These are phyloP conservation scores for Lacerta bilineata DNA, from an alignment of 2,797 vertebrate genomes.

Conservation along the genomic window DNA sequence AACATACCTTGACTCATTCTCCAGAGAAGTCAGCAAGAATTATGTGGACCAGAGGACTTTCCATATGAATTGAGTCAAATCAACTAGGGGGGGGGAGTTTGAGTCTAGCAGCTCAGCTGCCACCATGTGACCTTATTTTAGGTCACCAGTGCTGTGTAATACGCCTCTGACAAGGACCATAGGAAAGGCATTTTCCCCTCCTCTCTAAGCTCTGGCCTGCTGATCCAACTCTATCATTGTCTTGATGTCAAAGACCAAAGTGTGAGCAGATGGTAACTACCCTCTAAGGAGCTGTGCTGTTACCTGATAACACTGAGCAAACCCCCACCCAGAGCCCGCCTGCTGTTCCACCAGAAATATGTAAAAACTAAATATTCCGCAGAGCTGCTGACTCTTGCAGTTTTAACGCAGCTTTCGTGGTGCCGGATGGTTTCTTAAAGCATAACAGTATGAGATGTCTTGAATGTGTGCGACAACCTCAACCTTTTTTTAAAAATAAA, in stretches of 20 bases:
- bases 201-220: conserved; percentile 25
- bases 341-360: conserved; percentile 47
- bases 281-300: conserved; percentile 5
- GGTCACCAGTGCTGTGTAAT: conserved; percentile 30
- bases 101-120: conserved; percentile 24
- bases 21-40: conserved; percentile 50
- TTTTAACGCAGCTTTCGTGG: conserved; percentile 1
- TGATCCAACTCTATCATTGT: conserved; percentile 3
- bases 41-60: conserved; percentile 19
- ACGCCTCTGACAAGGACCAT: conserved; percentile 24
- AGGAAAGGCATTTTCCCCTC: not conserved
- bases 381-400: conserved; percentile 20
- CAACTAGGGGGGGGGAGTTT: not conserved
- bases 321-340: conserved; percentile 27
- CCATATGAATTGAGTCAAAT: conserved; percentile 41
- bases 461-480: not conserved
- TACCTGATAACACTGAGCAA: conserved; percentile 28
- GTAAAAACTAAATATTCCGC: conserved; percentile 28
- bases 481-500: not conserved
- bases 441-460: not conserved
- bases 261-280: conserved; percentile 28
- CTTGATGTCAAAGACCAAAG: conserved; percentile 40
- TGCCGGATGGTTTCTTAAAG: not conserved
- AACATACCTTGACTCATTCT: conserved; percentile 39
- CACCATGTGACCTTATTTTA: conserved; percentile 38